phyloP scores from a whole-genome alignment of 1,140 invertebrate genomes.

The Lucilia sericata region DNA sequence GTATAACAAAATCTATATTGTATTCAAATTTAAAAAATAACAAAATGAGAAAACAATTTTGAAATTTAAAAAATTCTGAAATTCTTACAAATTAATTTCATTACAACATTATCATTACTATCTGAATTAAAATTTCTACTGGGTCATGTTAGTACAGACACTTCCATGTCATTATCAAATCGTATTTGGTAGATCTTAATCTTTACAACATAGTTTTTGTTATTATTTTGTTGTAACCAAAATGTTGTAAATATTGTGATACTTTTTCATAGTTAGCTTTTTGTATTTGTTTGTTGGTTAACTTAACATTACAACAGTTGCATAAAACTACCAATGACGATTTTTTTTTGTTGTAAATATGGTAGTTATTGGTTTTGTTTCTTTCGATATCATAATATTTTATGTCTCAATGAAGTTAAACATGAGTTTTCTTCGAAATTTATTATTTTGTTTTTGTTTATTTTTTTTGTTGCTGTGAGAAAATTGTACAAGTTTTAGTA shows the following conservation, averaged over 20 bases:
- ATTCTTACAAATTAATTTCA: no score
- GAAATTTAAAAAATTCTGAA: not conserved
- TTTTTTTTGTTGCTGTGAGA: not conserved
- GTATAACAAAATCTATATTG: no score
- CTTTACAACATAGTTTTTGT: not conserved
- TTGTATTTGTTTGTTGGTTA: not conserved
- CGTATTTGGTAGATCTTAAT: not conserved
- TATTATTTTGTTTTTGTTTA: not conserved
- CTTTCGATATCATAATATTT: constrained; percentile 22
- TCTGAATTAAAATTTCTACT: not conserved
- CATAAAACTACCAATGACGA: not conserved
- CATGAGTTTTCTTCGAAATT: not conserved
- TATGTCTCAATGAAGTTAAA: constrained; percentile 27
- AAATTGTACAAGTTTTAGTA: not conserved
- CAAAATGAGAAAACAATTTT: not conserved
- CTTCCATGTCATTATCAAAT: constrained; percentile 18
- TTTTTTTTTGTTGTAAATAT: not conserved
- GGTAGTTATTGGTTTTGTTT: not conserved
- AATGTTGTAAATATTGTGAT: not conserved
- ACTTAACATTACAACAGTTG: constrained; percentile 8
- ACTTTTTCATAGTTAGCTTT: not conserved
- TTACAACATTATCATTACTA: no score
- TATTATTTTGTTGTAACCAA: not conserved
- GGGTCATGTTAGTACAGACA: not conserved
- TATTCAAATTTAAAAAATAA: not conserved